These are phyloP conservation scores for Dissostichus mawsoni DNA, from an alignment of 2,113 vertebrate species.

Conservation along the genomic window DNA sequence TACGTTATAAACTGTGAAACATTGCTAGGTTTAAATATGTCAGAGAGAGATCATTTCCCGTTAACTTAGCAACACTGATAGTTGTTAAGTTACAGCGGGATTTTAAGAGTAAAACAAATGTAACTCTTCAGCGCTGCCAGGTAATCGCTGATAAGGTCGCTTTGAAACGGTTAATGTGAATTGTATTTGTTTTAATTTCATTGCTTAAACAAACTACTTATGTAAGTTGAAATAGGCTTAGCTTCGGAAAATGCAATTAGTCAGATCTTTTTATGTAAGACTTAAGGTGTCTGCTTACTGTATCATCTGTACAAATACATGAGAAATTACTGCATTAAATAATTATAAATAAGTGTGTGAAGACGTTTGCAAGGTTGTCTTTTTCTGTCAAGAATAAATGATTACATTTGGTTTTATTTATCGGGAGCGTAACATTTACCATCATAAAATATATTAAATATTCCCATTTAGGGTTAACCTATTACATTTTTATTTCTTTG, in stretches of 20 bases:
- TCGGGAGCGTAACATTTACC: too few relatives aligned
- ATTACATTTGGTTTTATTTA: too few relatives aligned
- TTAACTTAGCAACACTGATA: constrained; percentile 17
- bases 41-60: constrained; percentile 12
- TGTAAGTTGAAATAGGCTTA: not conserved
- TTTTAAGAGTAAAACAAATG: not conserved
- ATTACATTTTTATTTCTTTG: too few relatives aligned
- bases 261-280: not conserved
- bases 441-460: too few relatives aligned
- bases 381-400: too few relatives aligned
- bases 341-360: not conserved
- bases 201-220: not conserved
- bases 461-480: too few relatives aligned
- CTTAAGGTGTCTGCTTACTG: too few relatives aligned
- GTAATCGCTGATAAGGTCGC: constrained; percentile 12
- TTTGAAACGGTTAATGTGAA: not conserved
- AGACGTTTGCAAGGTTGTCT: too few relatives aligned
- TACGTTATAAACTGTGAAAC: not conserved
- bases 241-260: not conserved
- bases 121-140: not conserved
- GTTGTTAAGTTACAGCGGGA: constrained; percentile 28
- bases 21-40: not conserved
- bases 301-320: too few relatives aligned
- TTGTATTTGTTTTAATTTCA: not conserved
- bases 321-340: too few relatives aligned